Conservation (phyloP, 2,888 invertebrate species). For the Lasioglossum figueresi region DNA sequence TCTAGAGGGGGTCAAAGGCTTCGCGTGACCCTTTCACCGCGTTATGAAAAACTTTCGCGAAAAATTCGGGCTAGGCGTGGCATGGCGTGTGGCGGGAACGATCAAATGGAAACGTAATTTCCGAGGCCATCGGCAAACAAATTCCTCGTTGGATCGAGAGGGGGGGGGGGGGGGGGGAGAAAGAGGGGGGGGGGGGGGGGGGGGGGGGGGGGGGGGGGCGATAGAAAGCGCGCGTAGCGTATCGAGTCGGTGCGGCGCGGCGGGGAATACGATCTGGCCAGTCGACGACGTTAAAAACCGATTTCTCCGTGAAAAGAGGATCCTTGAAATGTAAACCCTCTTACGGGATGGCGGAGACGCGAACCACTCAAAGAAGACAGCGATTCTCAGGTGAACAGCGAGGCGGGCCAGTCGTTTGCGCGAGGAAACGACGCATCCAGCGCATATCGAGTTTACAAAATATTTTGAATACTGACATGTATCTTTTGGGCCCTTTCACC, state of each 20-base stretch:
- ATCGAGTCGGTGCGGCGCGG: background rate
- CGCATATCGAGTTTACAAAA: constrained; percentile 17
- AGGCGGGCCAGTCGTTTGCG: background rate
- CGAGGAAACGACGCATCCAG: background rate
- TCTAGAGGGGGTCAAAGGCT: constrained; percentile 10
- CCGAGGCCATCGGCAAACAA: background rate
- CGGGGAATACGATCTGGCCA: constrained; percentile 41
- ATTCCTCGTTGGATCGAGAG: background rate
- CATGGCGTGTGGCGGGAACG: background rate
- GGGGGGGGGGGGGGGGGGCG: background rate
- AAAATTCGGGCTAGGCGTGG: constrained; percentile 5
- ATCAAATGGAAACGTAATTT: constrained; percentile 36
- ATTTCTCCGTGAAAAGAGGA: constrained; percentile 64
- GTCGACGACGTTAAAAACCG: constrained; percentile 65
- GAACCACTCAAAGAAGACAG: constrained; percentile 60
- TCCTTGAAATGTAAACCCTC: constrained; percentile 69
- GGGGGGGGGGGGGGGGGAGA: background rate
- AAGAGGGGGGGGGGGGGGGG: background rate
- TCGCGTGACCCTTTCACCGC: background rate
- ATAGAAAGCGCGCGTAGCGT: background rate
- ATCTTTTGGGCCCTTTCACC: background rate
- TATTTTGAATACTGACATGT: background rate
- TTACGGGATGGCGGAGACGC: constrained; percentile 48
- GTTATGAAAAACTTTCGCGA: constrained; percentile 5
- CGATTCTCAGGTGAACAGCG: constrained; percentile 45